phyloP scores from a whole-genome alignment of 1,140 invertebrate species.

The Bombus breviceps region DNA sequence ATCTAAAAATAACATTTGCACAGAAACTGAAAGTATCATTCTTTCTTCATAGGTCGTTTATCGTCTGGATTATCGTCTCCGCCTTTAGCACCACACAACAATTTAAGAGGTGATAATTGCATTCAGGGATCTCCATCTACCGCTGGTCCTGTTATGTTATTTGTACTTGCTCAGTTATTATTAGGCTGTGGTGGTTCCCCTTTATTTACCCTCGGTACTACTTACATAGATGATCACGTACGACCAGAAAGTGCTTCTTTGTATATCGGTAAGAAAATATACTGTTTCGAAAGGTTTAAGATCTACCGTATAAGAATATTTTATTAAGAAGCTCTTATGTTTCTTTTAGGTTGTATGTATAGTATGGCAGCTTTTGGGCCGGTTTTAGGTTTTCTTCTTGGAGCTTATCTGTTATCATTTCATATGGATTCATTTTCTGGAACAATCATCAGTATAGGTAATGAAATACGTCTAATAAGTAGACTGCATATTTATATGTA shows the following conservation, averaged over 20 bases:
- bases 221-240: slow-evolving; percentile 95
- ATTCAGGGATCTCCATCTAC: slow-evolving; percentile 91
- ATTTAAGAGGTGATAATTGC: slow-evolving; percentile 90
- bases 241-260: slow-evolving; percentile 91
- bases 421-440: slow-evolving; percentile 93
- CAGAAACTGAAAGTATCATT: background rate
- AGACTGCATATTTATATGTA: background rate
- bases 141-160: slow-evolving; percentile 91
- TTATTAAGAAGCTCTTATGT: background rate
- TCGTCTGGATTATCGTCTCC: slow-evolving; percentile 87
- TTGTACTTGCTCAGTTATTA: slow-evolving; percentile 93
- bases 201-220: slow-evolving; percentile 93
- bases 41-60: slow-evolving; percentile 80
- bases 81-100: slow-evolving; percentile 89
- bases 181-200: slow-evolving; percentile 95
- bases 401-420: slow-evolving; percentile 94
- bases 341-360: slow-evolving; percentile 91
- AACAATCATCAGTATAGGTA: slow-evolving; percentile 88
- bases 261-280: slow-evolving; percentile 87
- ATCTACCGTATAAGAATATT: slow-evolving; percentile 4
- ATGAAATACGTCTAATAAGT: slow-evolving; percentile 55
- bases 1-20: background rate
- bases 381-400: slow-evolving; percentile 94
- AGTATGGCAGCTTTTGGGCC: slow-evolving; percentile 97
- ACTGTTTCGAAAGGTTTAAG: slow-evolving; percentile 46